Evolutionary conservation across 2,797 vertebrate species (phyloP), one percentile per base, ranked within the genome.

Genomic region (Darevskia nairensis): DNA sequence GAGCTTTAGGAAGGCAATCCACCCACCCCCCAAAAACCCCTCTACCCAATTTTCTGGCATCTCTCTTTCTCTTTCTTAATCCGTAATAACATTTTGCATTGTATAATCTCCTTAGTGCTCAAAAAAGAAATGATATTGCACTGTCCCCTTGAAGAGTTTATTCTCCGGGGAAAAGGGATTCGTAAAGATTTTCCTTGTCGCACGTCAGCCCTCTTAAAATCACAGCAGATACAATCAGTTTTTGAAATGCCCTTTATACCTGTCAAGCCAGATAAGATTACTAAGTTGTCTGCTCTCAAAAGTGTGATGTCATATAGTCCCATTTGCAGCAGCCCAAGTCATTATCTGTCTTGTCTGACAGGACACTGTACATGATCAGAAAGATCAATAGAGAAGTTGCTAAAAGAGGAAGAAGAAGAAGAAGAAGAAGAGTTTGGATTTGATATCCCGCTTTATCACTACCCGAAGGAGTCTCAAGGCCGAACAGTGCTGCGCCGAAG

Each of bases 211-310:
- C 81, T 92, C 94, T 96, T 95, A 95, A 95, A 96, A 94, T 94
- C 91, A 86, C 71, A 86, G 89, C 79, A 94, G 89, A 95, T 95
- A 92, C 32, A 90, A 94, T 95, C 93, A 92, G 92, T 92, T 95
- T 95, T 94, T 94, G 92, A 96, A 95, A 95, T 96, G 91, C 91
- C 93, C 93, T 96, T 96, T 95, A 91, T 94, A 97, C 89, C 92
- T 96, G 93, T 96, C 96, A 95, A 92, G 91, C 87, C 89, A 94
- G 91, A 95, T 95, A 95, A 92, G 90, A 95, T 94, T 93, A 95
- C 90, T 92, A 91, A 95, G 93, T 94, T 95, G 88, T 95, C 95
- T 86, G 82, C 76, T 95, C 87, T 93, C 93, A 90, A 87, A 91
- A 96, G 78, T 94, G 89, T 96, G 95, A 96, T 95, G 93, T 96